Evolutionary conservation across 1,140 invertebrate species (phyloP), one percentile per base, ranked within the genome.

Genomic region (Pogonognathellus flavescens): DNA sequence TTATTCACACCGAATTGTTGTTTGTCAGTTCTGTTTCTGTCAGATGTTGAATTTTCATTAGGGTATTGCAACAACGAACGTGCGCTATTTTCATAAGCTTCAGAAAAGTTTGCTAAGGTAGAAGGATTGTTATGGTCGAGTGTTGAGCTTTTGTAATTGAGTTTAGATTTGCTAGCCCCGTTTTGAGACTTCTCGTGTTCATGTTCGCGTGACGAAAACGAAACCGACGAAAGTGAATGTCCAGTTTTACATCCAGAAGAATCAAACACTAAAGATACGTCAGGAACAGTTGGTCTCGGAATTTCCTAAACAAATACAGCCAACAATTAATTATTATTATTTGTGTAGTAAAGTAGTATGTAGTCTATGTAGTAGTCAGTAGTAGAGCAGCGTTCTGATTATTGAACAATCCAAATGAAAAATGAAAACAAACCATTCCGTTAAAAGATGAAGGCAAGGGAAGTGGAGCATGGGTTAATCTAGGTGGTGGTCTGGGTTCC

Each of bases 191-290:
- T 70, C 1, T 49, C 1, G 16, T 25, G 62, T 62, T 60, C 25
- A 82, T 49, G 5, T 16, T 55, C 10, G 41, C 16, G n/a, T 1
- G 41, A 52, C 18, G 50, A 22, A 16, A 14, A 25, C 10, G 72
- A 52, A 9, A 13, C 13, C 16, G 16, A 20, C 10, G 9, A 7
- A 22, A 20, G 16, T 0, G 31, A 13, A 66, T 14, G 49, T 13
- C 41, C 50, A 52, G 18, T 7, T 1, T 52, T 31, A 70, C 22
- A 55, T 50, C 59, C 81, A 20, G 80, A 60, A 16, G 81, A 72
- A 25, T 84, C 83, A 50, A 87, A 82, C 6, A 87, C 76, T 49
- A 87, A 60, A 7, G 86, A 87, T 4, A 87, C 62, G 11, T 87
- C 84, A n/a, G 83, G 84, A 13, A 87, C 84, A 16, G 49, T 66